Base-by-base conservation (phyloP, 2,113 vertebrate genomes). In the Cyprichromis sp. region DNA sequence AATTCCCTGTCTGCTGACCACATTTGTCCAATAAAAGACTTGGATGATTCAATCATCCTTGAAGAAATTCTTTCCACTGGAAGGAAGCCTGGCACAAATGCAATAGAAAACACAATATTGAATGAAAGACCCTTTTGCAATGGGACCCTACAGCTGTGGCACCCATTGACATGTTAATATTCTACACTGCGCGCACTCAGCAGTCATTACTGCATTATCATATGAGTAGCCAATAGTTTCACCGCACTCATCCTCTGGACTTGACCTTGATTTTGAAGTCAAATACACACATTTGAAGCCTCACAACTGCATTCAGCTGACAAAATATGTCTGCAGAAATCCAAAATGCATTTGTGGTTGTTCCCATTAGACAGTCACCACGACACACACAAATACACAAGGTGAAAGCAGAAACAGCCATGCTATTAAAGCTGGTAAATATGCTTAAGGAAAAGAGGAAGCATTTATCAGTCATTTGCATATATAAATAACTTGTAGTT, bases 41-140 rank as follows among this genome's bases (percentile, higher is more conserved):
- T 54, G 42, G 21, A 47, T 50, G 36, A 59, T 63, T 88, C 61
- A 16, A 63, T 86, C 83, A 90, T 86, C 88, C 88, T 84, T 91
- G 90, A 89, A 92, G 79, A 89, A 87, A 89, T 84, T 78, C 57
- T 68, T 81, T 86, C 73, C 31, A 79, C 86, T 88, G 71, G 52
- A 83, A 55, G 83, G 78, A 12, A 5, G n/a, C 14, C 36, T 66
- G 79, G 14, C 47, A 34, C 71, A 76, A 89, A 92, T 31, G 63
- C 84, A 83, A 45, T 5, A 55, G 63, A 40, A 21, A 83, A 57
- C 71, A 76, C 71, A 50, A 76, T 76, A 76, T 29, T 76, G 42
- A 76, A 76, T 50, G 42, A 76, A 47, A 76, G 71, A 76, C 42
- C 71, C 24, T 76, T 26, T 47, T 12, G 24, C 71, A 47, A 29